phyloP scores from a whole-genome alignment of 2,113 vertebrate species.

The Xenopus borealis region DNA sequence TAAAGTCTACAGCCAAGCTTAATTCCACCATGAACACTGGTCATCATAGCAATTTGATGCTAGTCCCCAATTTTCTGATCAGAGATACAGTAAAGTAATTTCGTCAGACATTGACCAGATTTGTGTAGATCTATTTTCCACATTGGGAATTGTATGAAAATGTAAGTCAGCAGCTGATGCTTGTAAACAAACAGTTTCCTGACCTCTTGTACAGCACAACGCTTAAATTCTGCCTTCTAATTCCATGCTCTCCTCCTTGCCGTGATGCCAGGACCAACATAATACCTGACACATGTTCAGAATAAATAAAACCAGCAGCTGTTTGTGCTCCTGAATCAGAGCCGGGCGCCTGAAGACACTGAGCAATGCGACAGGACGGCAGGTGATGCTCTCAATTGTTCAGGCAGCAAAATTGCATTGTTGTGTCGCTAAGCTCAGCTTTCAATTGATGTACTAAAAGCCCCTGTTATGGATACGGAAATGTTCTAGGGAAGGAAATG shows the following conservation, averaged over 20 bases:
- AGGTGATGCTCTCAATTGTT: slow-evolving; percentile 23
- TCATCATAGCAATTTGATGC: no score
- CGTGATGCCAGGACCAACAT: slow-evolving; percentile 1
- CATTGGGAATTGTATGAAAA: no score
- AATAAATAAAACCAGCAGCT: slow-evolving; percentile 26
- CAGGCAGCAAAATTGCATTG: slow-evolving; percentile 31
- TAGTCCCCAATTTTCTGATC: no score
- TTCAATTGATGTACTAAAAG: slow-evolving; percentile 31
- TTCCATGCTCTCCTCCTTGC: not conserved
- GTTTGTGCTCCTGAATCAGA: slow-evolving; percentile 14
- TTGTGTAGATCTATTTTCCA: no score
- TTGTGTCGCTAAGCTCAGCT: slow-evolving; percentile 9
- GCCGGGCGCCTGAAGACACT: slow-evolving; percentile 15
- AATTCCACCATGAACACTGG: no score
- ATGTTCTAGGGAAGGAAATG: slow-evolving; percentile 11
- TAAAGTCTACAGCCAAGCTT: no score
- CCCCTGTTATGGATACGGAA: slow-evolving; percentile 30
- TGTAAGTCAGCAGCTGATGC: not conserved
- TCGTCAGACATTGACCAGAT: no score
- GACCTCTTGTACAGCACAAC: not conserved
- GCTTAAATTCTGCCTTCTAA: not conserved
- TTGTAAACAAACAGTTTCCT: slow-evolving; percentile 5
- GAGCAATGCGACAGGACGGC: slow-evolving; percentile 24
- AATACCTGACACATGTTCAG: slow-evolving; percentile 16
- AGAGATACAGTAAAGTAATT: no score